Base-by-base conservation (phyloP, 2,113 vertebrate genomes). In the Centropus bengalensis region DNA sequence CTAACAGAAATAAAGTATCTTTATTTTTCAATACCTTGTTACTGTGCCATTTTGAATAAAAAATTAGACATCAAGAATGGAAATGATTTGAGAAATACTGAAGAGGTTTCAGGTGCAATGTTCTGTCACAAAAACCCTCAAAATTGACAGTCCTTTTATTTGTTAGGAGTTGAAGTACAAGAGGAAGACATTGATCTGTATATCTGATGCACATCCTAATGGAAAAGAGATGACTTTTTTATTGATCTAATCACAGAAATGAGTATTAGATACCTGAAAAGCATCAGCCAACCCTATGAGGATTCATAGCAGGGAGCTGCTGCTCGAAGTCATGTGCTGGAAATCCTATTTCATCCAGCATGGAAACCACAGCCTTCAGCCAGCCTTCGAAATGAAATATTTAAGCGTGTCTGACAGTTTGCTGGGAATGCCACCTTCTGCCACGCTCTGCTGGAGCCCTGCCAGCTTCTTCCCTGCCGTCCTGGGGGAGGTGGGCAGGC, bases 341-440 rank as follows among this genome's bases (percentile, higher is more conserved):
- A 88, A 93, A 94, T 93, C 70, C 81, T 76, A 9, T 94, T 93
- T 90, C 1, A 4, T 44, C 10, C 68, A 86, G 69, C 67, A 44
- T 1, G 42, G 82, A 82, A 94, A 56, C 82, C 16, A 16, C 93
- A 88, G 79, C 75, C 73, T 88, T 88, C 91, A 89, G 20, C 68
- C 63, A 81, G 91, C 89, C 66, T 88, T 82, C 58, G 76, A n/a
- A 90, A 91, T 94, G 67, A 91, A 92, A 67, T 93, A 93, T 88
- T 95, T 85, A 54, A 94, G 76, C 44, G 7, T 49, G 75, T 94
- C 91, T 91, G 86, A 73, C 79, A 45, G 55, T 96, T 97, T 94
- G 84, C 82, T 89, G 87, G 91, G 86, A 81, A 81, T 90, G 90
- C 90, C 91, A 42, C 83, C 88, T 83, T 75, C 86, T 92, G 87